Base-by-base conservation (phyloP, 2,888 invertebrate species). In the Diaphora mendica region DNA sequence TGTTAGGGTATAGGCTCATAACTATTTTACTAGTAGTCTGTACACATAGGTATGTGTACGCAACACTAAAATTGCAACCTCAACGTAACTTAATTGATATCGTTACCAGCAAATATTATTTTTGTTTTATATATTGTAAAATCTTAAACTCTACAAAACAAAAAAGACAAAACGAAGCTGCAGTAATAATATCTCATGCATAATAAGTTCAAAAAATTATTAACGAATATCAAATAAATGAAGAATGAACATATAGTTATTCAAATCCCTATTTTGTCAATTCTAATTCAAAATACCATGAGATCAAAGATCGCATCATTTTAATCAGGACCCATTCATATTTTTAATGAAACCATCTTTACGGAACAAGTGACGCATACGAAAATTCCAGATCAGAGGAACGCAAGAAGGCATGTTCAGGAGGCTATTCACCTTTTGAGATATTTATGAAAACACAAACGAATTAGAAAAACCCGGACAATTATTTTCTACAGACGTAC, bases 391-490 rank as follows among this genome's bases (percentile, higher is more conserved):
- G 86, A 88, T 86, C 85, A 85, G 82, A 87, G 82, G 85, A 85
- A 84, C 84, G 74, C 69, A 77, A 71, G 77, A 68, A 17, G 64
- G 35, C 64, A 62, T 30, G 30, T 17, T 62, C 62, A 69, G 64
- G 55, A 55, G 64, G 35, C 68, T 44, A 75, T 84, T 85, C 84
- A 90, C 88, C 90, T 87, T 87, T 85, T 86, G 87, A 85, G 85
- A 87, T 88, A 85, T 86, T 85, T 86, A 88, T 85, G 85, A 90
- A 91, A 90, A 87, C 83, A 87, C 87, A 87, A 91, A 90, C 88
- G 90, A 92, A 92, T 92, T 91, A 91, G 88, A 83, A 81, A 82
- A 79, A 78, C 89, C 91, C 91, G 88, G 91, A 91, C 92, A 93
- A 94, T 94, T 92, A 93, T 92, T 90, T 91, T 90, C 81, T 80